Evolutionary conservation across 2,113 vertebrate species (phyloP), one percentile per base, ranked within the genome.

Genomic region (Istiophorus platypterus): DNA sequence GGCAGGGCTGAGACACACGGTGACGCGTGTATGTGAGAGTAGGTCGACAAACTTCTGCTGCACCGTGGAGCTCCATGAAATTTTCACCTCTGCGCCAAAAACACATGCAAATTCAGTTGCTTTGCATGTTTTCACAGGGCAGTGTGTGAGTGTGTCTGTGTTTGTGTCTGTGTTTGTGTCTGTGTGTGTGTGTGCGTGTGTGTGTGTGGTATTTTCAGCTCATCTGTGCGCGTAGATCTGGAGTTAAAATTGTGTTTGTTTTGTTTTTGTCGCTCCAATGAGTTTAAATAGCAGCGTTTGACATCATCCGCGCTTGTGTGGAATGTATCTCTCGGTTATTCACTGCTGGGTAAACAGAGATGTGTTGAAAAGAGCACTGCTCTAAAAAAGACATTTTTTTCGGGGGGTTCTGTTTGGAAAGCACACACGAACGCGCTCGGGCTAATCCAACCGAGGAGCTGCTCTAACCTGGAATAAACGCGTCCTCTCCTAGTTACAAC

Each of bases 401-500:
- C n/a, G n/a, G n/a, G 11, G 14, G 7, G 27, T 18, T 24, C 22
- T 57, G 15, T 82, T 56, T 63, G 52, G n/a, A 26, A 20, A 56
- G 14, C 2, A 47, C 1, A 17, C 61, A 29, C 13, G 12, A 41
- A 9, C 29, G 22, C 1, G 37, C 58, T 66, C 13, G 47, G 18
- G 49, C 54, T 24, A 14, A 66, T 45, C 47, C 79, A 41, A 34
- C 31, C 47, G 27, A 61, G 20, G 62, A 76, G 56, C 63, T 14
- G 34, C 14, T 58, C 63, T 76, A 41, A 65, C 49, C 72, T 68
- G 39, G 17, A 42, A 62, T 18, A 14, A 62, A 70, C 56, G 29
- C 41, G 52, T 88, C 81, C 12, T 81, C 15, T 84, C 51, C 76
- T 73, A 73, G 15, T 29, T 56, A 27, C 71, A 85, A 78, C 89